These are phyloP conservation scores for Drosophila tani DNA, from an alignment of 1,140 invertebrate species.

Conservation along the genomic window DNA sequence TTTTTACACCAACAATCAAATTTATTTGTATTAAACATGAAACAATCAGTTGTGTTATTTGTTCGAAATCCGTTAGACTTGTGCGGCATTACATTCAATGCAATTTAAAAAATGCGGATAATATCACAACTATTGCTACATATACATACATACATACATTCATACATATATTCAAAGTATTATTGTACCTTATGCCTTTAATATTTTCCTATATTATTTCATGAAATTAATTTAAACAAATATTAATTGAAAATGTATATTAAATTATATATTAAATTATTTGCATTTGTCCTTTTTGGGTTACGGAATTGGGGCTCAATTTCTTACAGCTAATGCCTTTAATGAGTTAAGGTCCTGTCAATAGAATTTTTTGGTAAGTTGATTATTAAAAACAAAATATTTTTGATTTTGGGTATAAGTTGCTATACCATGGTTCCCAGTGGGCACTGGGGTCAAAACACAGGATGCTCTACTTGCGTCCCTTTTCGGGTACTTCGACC, in stretches of 20 bases:
- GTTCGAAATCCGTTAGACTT: neutral
- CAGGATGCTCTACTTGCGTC: too few species aligned
- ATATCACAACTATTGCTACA: neutral
- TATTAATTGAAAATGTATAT: conserved; percentile 5
- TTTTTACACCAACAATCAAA: neutral
- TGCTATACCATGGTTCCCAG: too few species aligned
- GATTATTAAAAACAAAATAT: too few species aligned
- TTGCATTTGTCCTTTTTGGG: neutral
- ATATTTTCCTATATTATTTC: conserved; percentile 19
- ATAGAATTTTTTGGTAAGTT: too few species aligned
- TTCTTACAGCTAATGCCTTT: neutral
- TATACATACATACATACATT: neutral
- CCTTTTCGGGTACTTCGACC: too few species aligned
- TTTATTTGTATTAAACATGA: neutral
- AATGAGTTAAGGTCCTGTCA: too few species aligned
- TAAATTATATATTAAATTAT: neutral
- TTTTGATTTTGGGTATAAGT: too few species aligned
- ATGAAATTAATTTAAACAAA: conserved; percentile 1
- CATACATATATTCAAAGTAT: conserved; percentile 10
- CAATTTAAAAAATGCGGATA: neutral
- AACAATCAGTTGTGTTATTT: neutral
- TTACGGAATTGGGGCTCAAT: neutral
- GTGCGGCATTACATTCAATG: neutral
- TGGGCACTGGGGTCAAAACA: too few species aligned
- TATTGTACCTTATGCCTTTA: conserved; percentile 21